Conservation (phyloP, 2,888 invertebrate genomes). For the Altica lythri region DNA sequence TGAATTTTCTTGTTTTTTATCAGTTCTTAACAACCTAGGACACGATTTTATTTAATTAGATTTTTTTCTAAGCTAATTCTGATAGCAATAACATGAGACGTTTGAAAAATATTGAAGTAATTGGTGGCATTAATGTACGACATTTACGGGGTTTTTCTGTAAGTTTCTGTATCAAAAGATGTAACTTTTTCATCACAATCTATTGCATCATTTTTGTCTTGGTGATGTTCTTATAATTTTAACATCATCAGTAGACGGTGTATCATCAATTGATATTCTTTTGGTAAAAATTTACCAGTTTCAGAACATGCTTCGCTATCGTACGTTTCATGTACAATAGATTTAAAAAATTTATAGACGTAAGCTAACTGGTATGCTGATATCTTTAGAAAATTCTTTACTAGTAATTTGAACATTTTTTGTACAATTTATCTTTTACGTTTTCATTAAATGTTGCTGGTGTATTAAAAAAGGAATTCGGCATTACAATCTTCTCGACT, state of each 20-base stretch:
- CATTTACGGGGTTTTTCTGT: slow-evolving; percentile 30
- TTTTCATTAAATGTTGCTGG: no score
- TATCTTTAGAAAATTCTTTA: no score
- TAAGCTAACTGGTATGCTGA: no score
- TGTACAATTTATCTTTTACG: no score
- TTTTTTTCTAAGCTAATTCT: slow-evolving; percentile 29
- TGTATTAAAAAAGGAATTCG: no score
- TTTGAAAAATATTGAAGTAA: slow-evolving; percentile 33
- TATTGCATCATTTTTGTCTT: background rate
- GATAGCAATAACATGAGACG: slow-evolving; percentile 32
- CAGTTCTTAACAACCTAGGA: background rate
- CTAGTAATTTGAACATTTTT: no score
- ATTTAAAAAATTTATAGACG: no score
- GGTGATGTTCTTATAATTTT: slow-evolving; percentile 10
- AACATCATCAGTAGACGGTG: slow-evolving; percentile 7
- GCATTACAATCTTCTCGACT: no score
- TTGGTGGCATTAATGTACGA: slow-evolving; percentile 25
- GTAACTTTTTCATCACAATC: background rate
- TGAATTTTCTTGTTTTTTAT: slow-evolving; percentile 9
- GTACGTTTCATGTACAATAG: no score
- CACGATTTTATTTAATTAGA: background rate
- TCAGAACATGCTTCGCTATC: no score
- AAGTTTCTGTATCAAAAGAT: background rate
- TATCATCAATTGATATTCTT: slow-evolving; percentile 8
- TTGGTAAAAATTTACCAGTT: no score